Evolutionary conservation across 1,140 invertebrate species (phyloP).

Genomic region (Trichonephila clavipes): DNA sequence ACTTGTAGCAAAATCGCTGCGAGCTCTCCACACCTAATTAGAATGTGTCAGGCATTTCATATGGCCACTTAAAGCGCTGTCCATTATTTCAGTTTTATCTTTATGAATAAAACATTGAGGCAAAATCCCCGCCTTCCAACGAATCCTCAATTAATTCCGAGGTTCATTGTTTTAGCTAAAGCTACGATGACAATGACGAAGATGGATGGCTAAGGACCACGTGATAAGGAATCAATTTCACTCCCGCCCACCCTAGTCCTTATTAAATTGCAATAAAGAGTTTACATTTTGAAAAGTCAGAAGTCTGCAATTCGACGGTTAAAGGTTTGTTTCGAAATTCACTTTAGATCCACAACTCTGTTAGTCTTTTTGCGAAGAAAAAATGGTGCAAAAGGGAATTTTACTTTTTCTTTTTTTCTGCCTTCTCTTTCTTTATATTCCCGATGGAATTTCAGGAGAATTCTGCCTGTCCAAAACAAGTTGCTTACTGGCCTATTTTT

Average conservation of each 20-base stretch:
- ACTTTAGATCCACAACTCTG: conserved; percentile 6
- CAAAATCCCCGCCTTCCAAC: conserved; percentile 32
- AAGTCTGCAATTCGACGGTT: conserved; percentile 3
- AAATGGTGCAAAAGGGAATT: neutral
- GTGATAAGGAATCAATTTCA: conserved; percentile 68
- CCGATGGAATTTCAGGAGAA: neutral
- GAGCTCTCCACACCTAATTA: conserved; percentile 67
- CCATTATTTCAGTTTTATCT: conserved; percentile 76
- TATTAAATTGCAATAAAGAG: conserved; percentile 73
- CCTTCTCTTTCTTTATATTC: neutral
- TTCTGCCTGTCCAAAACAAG: conserved; percentile 15
- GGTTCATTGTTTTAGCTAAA: conserved; percentile 76
- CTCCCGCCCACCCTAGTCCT: conserved; percentile 21
- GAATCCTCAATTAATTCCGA: conserved; percentile 61
- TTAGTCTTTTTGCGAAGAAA: neutral
- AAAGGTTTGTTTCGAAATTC: neutral
- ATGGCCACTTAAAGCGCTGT: conserved; percentile 71
- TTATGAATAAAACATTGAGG: conserved; percentile 73
- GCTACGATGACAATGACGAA: conserved; percentile 74
- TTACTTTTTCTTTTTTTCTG: neutral
- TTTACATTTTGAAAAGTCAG: conserved; percentile 64
- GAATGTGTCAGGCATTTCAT: conserved; percentile 71
- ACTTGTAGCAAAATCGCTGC: conserved; percentile 37
- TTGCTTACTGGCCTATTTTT: conserved; percentile 38
- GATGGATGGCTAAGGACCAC: conserved; percentile 70